A percentile compares a stretch with the other conserved stretches of the same genome.
Conservation (phyloP, 2,888 invertebrate genomes). For the Eilema caniola region DNA sequence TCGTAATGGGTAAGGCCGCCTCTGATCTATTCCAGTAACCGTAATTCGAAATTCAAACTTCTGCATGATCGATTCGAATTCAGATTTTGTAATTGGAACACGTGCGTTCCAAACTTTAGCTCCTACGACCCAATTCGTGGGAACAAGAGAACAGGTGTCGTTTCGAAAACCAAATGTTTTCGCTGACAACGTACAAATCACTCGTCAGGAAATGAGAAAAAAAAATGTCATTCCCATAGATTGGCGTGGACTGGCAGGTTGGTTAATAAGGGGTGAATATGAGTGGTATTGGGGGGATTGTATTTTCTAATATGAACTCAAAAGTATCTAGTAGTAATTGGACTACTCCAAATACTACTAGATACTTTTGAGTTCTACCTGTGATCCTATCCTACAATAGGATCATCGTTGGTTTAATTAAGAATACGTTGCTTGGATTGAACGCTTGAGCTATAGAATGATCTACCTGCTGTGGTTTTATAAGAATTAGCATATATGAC, state of each 20-base stretch:
- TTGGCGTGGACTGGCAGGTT: slow-evolving; percentile 18
- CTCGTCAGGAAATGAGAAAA: slow-evolving; percentile 70
- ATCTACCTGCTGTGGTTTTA: too few relatives aligned
- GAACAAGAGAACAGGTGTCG: slow-evolving; percentile 77
- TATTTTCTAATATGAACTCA: background rate
- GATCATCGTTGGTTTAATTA: too few relatives aligned
- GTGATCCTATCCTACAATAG: too few relatives aligned
- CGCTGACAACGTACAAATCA: slow-evolving; percentile 73
- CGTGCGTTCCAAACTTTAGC: slow-evolving; percentile 55
- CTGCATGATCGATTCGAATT: slow-evolving; percentile 51
- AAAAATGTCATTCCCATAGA: slow-evolving; percentile 62
- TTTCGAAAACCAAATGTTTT: slow-evolving; percentile 70
- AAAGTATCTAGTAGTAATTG: too few relatives aligned
- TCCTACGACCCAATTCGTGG: slow-evolving; percentile 65
- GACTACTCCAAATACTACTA: too few relatives aligned
- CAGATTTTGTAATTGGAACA: slow-evolving; percentile 65
- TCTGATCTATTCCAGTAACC: slow-evolving; percentile 6
- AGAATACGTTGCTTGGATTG: too few relatives aligned
- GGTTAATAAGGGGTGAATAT: slow-evolving; percentile 41
- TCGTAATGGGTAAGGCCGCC: too few relatives aligned
- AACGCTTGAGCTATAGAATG: too few relatives aligned
- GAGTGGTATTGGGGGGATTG: background rate
- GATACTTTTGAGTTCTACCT: too few relatives aligned
- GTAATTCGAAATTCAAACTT: slow-evolving; percentile 27
- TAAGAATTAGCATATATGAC: too few relatives aligned